A percentile compares a stretch with the other conserved stretches of the same genome.
Evolutionary conservation across 1,140 invertebrate species (phyloP).

Genomic region (Drosophila equinoxialis): DNA sequence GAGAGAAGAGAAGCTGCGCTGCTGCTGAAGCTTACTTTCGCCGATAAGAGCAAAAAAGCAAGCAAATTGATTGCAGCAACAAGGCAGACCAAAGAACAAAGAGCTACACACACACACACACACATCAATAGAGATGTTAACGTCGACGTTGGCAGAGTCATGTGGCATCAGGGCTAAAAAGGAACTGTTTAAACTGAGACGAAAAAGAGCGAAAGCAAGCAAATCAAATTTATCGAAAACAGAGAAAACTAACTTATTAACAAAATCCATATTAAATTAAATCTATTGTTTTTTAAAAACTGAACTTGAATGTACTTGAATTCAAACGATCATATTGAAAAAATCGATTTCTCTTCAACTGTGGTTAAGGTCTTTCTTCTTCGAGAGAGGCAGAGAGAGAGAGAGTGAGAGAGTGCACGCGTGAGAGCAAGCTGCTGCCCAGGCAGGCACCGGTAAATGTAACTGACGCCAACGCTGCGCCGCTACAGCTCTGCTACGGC

Average conservation of each 20-base stretch:
- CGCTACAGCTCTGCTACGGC: neutral
- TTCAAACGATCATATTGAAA: neutral
- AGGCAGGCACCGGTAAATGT: conserved; percentile 22
- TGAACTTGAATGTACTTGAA: neutral
- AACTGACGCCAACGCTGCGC: conserved; percentile 2
- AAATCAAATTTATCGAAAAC: neutral
- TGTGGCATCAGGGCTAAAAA: neutral
- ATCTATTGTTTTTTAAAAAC: neutral
- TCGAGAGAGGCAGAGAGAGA: neutral
- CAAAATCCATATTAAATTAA: neutral
- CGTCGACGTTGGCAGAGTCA: conserved; percentile 1
- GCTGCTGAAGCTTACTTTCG: neutral
- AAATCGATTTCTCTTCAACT: conserved; percentile 3
- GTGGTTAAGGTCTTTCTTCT: neutral
- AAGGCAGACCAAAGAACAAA: conserved; percentile 17
- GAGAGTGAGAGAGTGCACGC: neutral
- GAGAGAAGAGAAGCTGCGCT: neutral
- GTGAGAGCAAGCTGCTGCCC: conserved; percentile 1
- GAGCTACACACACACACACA: conserved; percentile 5
- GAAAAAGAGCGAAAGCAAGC: neutral
- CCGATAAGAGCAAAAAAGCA: conserved; percentile 22
- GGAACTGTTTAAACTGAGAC: neutral
- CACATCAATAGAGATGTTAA: neutral
- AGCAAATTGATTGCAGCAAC: conserved; percentile 20
- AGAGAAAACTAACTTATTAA: neutral